Base-by-base conservation (phyloP, 2,888 invertebrate species). In the Sarcophaga variegata region DNA sequence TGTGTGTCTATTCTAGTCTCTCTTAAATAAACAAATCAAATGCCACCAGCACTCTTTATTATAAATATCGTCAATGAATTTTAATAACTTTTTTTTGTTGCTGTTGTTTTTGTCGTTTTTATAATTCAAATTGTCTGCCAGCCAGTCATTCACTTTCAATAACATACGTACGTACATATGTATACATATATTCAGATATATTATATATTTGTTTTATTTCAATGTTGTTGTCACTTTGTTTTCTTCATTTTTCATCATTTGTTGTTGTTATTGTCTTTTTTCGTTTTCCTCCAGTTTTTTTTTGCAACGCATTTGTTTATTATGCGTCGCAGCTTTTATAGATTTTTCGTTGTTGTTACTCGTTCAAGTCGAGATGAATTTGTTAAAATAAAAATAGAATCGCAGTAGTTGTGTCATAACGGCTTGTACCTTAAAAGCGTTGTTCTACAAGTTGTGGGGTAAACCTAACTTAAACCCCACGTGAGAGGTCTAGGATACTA, bases 21-120 rank as follows among this genome's bases (percentile, higher is more conserved):
- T 25, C 69, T 81, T 75, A 81, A 81, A 69, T 69, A 81, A 81
- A 81, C 81, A 81, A 81, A 54, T 54, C 54, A 54, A 54, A 37
- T 37, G 37, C 8, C 2, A 37, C 66, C 6, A 27, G 4, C 45
- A 59, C 60, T 72, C 37, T 72, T 62, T 45, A 3, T 17, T 27
- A 14, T 47, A 37, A 37, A 37, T 37, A 37, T 37, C 37, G 37
- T 37, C 37, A 37, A 37, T 37, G 37, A 37, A 37, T 37, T 54
- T 54, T 54, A 4, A 54, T 17, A 10, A 17, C 0, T 4, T 22
- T 49, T 27, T 27, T 71, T n/a, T 37, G 2, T 71, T 22, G 17
- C 54, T 54, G 12, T 69, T 63, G 47, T 63, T 45, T 45, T 74
- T 22, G 62, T 45, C 64, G 54, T 4, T 69, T 78, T 70, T 25